phyloP scores from a whole-genome alignment of 2,888 invertebrate species.

The Crossocerus cetratus region DNA sequence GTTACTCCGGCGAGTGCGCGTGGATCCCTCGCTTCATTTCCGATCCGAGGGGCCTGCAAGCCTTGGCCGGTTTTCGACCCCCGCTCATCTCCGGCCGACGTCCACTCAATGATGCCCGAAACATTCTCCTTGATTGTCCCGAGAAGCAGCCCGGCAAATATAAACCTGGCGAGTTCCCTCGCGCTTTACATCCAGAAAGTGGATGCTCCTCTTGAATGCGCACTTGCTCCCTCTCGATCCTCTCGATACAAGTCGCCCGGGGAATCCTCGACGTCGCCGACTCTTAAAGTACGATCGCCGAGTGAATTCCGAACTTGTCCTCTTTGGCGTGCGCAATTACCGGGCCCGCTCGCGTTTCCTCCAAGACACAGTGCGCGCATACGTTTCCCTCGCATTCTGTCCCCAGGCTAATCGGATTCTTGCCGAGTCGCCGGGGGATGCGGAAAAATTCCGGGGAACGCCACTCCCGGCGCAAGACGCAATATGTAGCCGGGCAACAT shows the following conservation, averaged over 20 bases:
- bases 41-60: not conserved
- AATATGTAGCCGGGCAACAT: not conserved
- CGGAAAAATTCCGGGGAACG: slow-evolving; percentile 23
- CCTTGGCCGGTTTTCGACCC: no score
- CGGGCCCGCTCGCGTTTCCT: slow-evolving; percentile 13
- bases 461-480: not conserved
- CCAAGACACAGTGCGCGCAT: slow-evolving; percentile 13
- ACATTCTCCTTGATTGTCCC: no score
- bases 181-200: no score
- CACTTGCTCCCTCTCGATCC: no score
- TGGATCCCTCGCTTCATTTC: slow-evolving; percentile 13
- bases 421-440: slow-evolving; percentile 2
- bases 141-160: no score
- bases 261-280: no score
- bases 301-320: no score
- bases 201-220: no score
- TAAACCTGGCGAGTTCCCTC: no score
- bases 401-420: slow-evolving; percentile 33
- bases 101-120: not conserved
- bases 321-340: no score
- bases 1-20: slow-evolving; percentile 29
- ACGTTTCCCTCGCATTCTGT: slow-evolving; percentile 10
- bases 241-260: no score
- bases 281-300: no score
- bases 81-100: not conserved